Evolutionary conservation across 1,140 invertebrate species (phyloP).

Genomic region (Zaprionus taronus): DNA sequence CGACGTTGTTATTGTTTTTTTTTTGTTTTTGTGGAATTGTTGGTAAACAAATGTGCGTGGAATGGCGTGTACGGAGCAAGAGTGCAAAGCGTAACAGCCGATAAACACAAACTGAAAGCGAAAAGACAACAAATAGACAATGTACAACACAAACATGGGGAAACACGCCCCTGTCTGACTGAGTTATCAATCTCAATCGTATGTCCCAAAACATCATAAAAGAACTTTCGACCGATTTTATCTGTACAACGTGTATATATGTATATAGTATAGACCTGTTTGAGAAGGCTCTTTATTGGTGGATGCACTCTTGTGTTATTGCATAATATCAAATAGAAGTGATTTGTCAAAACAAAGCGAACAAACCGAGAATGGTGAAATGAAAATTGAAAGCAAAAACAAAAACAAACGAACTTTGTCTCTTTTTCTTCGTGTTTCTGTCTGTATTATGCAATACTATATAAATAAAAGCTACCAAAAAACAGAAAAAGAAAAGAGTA

Average conservation of each 20-base stretch:
- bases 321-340: slow-evolving; percentile 66
- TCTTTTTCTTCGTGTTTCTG: slow-evolving; percentile 31
- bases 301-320: slow-evolving; percentile 46
- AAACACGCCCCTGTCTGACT: slow-evolving; percentile 56
- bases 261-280: neutral
- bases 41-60: slow-evolving; percentile 77
- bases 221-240: slow-evolving; percentile 40
- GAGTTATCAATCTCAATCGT: neutral
- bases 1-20: slow-evolving; percentile 36
- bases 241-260: slow-evolving; percentile 1
- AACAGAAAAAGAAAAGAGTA: slow-evolving; percentile 4
- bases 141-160: slow-evolving; percentile 19
- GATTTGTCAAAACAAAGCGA: slow-evolving; percentile 61
- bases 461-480: slow-evolving; percentile 27
- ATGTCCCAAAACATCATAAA: slow-evolving; percentile 6
- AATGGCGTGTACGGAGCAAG: slow-evolving; percentile 46
- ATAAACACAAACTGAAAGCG: slow-evolving; percentile 45
- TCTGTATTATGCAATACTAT: slow-evolving; percentile 53
- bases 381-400: neutral
- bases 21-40: slow-evolving; percentile 47
- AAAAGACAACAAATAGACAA: slow-evolving; percentile 35
- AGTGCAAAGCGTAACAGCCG: slow-evolving; percentile 50
- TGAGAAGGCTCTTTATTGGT: slow-evolving; percentile 2
- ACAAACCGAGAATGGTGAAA: slow-evolving; percentile 23
- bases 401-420: slow-evolving; percentile 30